Conservation (phyloP, 2,888 invertebrate genomes). For the Caenorhabditis zanzibari region DNA sequence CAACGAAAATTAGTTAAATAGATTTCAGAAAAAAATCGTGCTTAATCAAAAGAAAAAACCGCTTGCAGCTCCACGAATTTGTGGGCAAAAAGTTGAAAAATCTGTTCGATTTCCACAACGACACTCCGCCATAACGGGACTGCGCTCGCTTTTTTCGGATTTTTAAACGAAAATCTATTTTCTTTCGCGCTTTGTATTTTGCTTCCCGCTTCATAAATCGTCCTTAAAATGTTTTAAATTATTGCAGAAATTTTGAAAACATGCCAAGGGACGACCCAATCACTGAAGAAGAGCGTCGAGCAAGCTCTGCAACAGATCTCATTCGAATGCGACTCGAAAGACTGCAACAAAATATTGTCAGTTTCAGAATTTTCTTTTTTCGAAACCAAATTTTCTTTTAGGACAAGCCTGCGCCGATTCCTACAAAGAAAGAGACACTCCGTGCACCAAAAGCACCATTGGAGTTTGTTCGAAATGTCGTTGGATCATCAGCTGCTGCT, state of each 20-base stretch:
- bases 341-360: constrained; percentile 80
- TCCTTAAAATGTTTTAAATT: not conserved
- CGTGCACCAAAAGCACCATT: constrained; percentile 89
- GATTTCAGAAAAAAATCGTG: not conserved
- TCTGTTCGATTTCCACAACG: constrained; percentile 5
- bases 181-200: not conserved
- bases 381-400: constrained; percentile 83
- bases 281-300: constrained; percentile 78
- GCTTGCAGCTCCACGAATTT: too few species aligned
- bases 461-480: constrained; percentile 97
- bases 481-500: constrained; percentile 99
- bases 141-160: not conserved
- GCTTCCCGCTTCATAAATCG: not conserved
- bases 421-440: constrained; percentile 89
- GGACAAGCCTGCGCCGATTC: constrained; percentile 94
- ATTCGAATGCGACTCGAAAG: constrained; percentile 79
- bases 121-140: constrained; percentile 30
- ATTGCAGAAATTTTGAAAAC: not conserved
- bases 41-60: not conserved
- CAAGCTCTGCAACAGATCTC: constrained; percentile 80
- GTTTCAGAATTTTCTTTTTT: constrained; percentile 1
- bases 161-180: not conserved
- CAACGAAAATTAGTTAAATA: too few species aligned
- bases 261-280: constrained; percentile 76
- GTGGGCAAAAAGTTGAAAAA: not conserved